A percentile compares a stretch with the other conserved stretches of the same genome.
Evolutionary conservation across 2,888 invertebrate genomes (phyloP).

Genomic region (Drosophila paracracens): DNA sequence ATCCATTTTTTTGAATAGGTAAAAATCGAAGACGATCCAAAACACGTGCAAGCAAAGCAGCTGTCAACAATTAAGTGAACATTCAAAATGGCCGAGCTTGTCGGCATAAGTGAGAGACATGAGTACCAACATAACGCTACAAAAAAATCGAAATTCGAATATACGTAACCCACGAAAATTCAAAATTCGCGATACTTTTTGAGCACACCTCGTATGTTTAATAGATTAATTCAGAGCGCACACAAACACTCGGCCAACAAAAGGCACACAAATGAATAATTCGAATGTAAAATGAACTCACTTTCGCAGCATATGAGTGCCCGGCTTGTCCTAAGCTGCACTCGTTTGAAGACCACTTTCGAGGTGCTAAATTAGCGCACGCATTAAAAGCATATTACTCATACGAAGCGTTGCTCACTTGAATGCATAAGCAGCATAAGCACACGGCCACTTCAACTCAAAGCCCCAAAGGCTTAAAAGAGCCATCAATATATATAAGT

Average conservation of each 20-base stretch:
- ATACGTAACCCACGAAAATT: no score
- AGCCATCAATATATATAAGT: conserved; percentile 46
- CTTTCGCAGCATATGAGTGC: conserved; percentile 17
- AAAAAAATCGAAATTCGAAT: no score
- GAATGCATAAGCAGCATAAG: conserved; percentile 24
- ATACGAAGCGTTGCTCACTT: conserved; percentile 50
- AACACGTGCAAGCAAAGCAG: no score
- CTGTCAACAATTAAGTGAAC: no score
- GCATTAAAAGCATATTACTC: conserved; percentile 68
- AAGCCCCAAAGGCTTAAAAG: conserved; percentile 45
- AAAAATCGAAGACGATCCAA: no score
- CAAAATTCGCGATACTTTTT: no score
- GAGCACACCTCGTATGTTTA: conserved; percentile 10
- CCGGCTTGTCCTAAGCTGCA: conserved; percentile 22
- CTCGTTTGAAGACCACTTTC: conserved; percentile 64
- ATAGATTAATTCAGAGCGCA: conserved; percentile 54
- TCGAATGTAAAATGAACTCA: conserved; percentile 31
- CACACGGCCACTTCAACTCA: conserved; percentile 13
- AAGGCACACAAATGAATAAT: conserved; percentile 41
- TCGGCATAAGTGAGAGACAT: no score
- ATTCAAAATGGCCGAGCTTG: no score
- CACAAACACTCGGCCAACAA: conserved; percentile 16
- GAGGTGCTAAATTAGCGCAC: conserved; percentile 66
- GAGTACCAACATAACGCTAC: no score
- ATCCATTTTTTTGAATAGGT: no score